phyloP scores from a whole-genome alignment of 2,113 vertebrate species.

The Choloepus hoffmanni region DNA sequence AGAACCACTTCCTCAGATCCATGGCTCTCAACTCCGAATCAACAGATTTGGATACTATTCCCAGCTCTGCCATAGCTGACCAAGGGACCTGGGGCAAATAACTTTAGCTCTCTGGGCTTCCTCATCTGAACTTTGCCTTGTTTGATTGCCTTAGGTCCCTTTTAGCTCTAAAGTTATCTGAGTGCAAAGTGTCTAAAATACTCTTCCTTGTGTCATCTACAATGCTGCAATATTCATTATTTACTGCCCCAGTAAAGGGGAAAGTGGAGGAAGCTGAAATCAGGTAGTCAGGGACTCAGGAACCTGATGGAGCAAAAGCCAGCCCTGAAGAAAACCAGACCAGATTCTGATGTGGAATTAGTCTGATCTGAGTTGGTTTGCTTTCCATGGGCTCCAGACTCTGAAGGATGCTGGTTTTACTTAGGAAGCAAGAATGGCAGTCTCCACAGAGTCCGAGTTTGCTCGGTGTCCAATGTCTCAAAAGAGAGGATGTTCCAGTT shows the following conservation, averaged over 20 bases:
- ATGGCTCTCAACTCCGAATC: background rate
- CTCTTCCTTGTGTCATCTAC: too few relatives aligned
- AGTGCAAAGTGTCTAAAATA: background rate
- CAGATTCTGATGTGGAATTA: background rate
- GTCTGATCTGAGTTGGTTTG: too few relatives aligned
- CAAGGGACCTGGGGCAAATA: background rate
- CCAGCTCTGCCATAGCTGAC: background rate
- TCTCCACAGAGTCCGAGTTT: background rate
- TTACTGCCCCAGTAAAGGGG: background rate
- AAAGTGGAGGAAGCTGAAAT: background rate
- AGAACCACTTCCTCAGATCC: background rate
- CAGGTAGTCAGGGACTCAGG: background rate
- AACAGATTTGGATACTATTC: background rate
- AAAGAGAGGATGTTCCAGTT: background rate
- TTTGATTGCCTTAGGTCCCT: too few relatives aligned
- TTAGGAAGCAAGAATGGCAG: background rate
- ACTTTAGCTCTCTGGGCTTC: background rate
- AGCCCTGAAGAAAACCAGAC: background rate
- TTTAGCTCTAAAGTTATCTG: constrained; percentile 5
- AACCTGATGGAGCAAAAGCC: background rate
- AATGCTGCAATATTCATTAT: background rate
- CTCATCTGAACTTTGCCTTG: background rate
- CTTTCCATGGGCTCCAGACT: too few relatives aligned
- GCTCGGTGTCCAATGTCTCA: too few relatives aligned
- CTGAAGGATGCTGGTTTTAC: background rate